Percentiles rank a stretch among this genome's conserved stretches.
Conservation (phyloP, 2,888 invertebrate genomes). For the Cephonodes hylas region DNA sequence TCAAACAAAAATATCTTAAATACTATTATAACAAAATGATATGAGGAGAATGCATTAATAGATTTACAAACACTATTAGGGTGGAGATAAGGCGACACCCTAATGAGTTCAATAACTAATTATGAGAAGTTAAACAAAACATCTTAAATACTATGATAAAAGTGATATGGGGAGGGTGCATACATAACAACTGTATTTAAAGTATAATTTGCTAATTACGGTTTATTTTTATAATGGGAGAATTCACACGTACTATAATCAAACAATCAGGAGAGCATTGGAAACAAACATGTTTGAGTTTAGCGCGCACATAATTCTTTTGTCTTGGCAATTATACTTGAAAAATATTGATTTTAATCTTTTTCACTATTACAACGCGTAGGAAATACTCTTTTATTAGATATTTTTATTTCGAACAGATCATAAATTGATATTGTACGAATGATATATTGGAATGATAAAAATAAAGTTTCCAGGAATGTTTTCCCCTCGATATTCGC, state of each 20-base stretch:
- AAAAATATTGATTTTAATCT: constrained; percentile 76
- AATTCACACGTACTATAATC: background rate
- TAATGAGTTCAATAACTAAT: too few species aligned
- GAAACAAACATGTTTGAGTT: constrained; percentile 50
- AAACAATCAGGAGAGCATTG: constrained; percentile 34
- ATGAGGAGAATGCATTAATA: too few species aligned
- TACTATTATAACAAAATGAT: too few species aligned
- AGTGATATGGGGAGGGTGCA: too few species aligned
- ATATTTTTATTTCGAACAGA: background rate
- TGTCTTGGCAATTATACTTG: constrained; percentile 74
- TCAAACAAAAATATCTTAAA: too few species aligned
- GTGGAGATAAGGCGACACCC: too few species aligned
- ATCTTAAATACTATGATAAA: too few species aligned
- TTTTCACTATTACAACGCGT: constrained; percentile 46
- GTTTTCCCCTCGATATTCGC: background rate
- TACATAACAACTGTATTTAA: too few species aligned
- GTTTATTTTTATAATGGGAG: background rate
- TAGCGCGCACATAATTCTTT: constrained; percentile 70
- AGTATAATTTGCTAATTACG: too few species aligned
- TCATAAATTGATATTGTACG: constrained; percentile 1
- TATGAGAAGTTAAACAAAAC: too few species aligned
- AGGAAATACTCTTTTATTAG: constrained; percentile 4
- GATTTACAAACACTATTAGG: too few species aligned
- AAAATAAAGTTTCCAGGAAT: background rate
- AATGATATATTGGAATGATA: background rate